phyloP scores from a whole-genome alignment of 2,888 invertebrate genomes.

The Amphiduros pacificus region DNA sequence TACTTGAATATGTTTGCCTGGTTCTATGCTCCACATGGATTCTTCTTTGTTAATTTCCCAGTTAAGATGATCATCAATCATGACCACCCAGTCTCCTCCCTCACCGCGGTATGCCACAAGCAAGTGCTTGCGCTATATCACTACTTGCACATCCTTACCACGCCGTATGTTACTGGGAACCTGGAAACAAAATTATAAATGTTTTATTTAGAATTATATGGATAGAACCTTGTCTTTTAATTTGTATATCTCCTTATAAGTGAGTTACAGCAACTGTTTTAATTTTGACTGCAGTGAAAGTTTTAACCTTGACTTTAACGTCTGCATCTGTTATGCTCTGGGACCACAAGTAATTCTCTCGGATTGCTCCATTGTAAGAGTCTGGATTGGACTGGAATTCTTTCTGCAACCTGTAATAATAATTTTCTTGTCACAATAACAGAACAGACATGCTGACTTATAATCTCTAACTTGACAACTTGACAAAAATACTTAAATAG shows the following conservation, averaged over 20 bases:
- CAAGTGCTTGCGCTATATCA: slow-evolving; percentile 64
- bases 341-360: slow-evolving; percentile 81
- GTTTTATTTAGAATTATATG: neutral
- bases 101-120: slow-evolving; percentile 38
- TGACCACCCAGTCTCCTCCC: slow-evolving; percentile 35
- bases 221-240: too few species aligned
- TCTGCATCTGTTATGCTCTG: slow-evolving; percentile 78
- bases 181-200: too few species aligned
- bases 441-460: too few species aligned
- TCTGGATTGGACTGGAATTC: slow-evolving; percentile 60
- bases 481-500: too few species aligned
- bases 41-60: slow-evolving; percentile 73
- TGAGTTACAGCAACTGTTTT: neutral
- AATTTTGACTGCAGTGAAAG: neutral
- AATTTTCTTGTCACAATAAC: too few species aligned
- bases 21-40: slow-evolving; percentile 75
- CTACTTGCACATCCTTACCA: slow-evolving; percentile 71
- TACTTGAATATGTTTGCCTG: slow-evolving; percentile 68
- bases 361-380: slow-evolving; percentile 78
- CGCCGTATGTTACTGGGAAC: slow-evolving; percentile 63
- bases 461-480: too few species aligned
- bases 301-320: slow-evolving; percentile 55
- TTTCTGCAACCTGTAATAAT: slow-evolving; percentile 39
- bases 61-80: slow-evolving; percentile 71
- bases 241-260: too few species aligned